Evolutionary conservation across 2,888 invertebrate species (phyloP).

Genomic region (Lithophane leautieri): DNA sequence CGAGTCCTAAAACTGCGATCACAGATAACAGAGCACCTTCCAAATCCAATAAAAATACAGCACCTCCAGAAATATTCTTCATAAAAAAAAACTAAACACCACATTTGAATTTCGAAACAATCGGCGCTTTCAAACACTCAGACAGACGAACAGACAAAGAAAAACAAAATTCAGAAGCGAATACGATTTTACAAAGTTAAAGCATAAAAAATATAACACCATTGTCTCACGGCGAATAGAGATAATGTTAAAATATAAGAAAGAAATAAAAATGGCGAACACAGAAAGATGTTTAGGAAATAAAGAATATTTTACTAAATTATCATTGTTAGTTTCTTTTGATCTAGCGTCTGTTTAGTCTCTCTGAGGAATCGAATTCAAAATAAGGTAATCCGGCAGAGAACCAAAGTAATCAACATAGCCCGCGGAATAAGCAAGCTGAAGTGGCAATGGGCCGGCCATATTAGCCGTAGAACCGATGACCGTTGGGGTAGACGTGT

Average conservation of each 20-base stretch:
- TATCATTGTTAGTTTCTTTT: background rate
- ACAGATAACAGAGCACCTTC: conserved; percentile 27
- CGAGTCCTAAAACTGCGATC: conserved; percentile 20
- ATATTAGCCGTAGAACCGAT: background rate
- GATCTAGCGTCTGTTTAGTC: background rate
- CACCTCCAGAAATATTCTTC: background rate
- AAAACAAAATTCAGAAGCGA: conserved; percentile 11
- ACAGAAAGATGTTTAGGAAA: background rate
- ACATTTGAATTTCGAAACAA: conserved; percentile 55
- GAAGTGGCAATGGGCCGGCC: no score
- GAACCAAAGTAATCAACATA: background rate
- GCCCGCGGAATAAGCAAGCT: background rate
- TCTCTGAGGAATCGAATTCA: background rate
- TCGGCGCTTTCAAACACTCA: conserved; percentile 54
- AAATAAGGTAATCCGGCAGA: background rate
- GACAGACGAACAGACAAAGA: conserved; percentile 35
- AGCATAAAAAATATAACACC: conserved; percentile 33
- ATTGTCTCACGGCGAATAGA: conserved; percentile 41
- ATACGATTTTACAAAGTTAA: conserved; percentile 13
- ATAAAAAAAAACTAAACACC: conserved; percentile 18
- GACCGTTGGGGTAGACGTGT: background rate
- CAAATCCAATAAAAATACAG: conserved; percentile 15
- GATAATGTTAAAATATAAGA: conserved; percentile 7
- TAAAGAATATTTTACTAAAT: background rate
- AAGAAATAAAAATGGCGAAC: background rate